phyloP scores from a whole-genome alignment of 2,113 vertebrate species.

The Atrichornis clamosus region DNA sequence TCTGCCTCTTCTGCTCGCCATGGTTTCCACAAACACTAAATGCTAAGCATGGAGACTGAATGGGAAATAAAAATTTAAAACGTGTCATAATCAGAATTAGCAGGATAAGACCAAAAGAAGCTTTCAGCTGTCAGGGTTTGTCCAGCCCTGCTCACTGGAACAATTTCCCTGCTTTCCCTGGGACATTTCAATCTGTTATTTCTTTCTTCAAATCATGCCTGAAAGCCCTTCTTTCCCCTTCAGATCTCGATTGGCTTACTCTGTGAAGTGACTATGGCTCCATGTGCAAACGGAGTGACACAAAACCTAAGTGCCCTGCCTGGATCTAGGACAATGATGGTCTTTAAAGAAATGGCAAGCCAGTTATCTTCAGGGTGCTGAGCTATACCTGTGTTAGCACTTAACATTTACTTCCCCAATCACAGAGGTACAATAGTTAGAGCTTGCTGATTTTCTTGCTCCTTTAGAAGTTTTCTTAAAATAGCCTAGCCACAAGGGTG shows the following conservation, averaged over 20 bases:
- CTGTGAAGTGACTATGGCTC: neutral
- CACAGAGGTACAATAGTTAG: constrained; percentile 34
- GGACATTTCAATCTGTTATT: neutral
- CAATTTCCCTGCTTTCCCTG: neutral
- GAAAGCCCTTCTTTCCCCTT: constrained; percentile 10
- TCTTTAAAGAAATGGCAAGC: constrained; percentile 16
- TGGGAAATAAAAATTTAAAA: neutral
- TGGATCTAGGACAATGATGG: neutral
- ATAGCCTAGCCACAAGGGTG: constrained; percentile 40
- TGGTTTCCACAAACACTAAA: neutral
- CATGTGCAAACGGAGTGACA: neutral
- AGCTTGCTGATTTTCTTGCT: constrained; percentile 51
- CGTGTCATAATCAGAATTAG: neutral
- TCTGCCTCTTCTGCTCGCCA: neutral
- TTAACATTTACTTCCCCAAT: constrained; percentile 1
- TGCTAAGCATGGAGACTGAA: neutral
- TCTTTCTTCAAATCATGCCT: constrained; percentile 16
- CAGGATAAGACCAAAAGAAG: neutral
- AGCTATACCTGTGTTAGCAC: constrained; percentile 25
- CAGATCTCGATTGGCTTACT: neutral
- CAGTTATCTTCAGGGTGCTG: neutral
- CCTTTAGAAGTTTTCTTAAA: constrained; percentile 58
- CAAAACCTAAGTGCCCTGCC: constrained; percentile 17
- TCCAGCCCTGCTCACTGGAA: neutral
- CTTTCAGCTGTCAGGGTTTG: neutral